Conservation (phyloP, 2,888 invertebrate genomes). For the Lepidocyrtoides sp. region DNA sequence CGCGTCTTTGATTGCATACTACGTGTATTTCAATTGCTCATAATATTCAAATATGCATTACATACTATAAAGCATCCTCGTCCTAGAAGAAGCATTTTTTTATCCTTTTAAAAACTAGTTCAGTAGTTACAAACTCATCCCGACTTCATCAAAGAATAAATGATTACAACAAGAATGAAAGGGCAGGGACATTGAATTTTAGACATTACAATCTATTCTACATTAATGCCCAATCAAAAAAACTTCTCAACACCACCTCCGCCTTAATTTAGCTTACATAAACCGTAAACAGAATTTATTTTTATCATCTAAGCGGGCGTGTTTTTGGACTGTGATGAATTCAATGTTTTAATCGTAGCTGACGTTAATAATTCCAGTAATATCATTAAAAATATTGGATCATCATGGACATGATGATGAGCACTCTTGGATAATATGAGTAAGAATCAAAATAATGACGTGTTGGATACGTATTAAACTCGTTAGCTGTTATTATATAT, state of each 20-base stretch:
- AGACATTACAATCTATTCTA: background rate
- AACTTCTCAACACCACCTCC: no score
- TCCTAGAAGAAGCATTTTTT: conserved; percentile 27
- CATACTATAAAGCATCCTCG: background rate
- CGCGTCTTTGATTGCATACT: conserved; percentile 36
- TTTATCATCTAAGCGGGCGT: background rate
- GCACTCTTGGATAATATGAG: background rate
- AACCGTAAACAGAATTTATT: background rate
- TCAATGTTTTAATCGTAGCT: background rate
- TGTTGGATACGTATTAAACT: background rate
- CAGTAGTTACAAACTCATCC: conserved; percentile 62
- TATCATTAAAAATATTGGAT: background rate
- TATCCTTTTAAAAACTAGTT: conserved; percentile 38
- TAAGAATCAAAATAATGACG: background rate
- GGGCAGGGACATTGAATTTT: background rate
- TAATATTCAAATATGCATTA: conserved; percentile 24
- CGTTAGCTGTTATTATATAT: no score
- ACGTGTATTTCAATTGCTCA: conserved; percentile 29
- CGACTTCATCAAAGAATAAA: conserved; percentile 29
- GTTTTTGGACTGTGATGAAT: background rate
- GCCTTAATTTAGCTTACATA: background rate
- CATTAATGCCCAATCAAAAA: no score
- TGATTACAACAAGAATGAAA: background rate
- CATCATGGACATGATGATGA: background rate
- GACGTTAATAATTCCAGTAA: background rate